These are phyloP conservation scores for Protobothrops flavoviridis DNA, from an alignment of 2,113 vertebrate genomes.

Conservation along the genomic window DNA sequence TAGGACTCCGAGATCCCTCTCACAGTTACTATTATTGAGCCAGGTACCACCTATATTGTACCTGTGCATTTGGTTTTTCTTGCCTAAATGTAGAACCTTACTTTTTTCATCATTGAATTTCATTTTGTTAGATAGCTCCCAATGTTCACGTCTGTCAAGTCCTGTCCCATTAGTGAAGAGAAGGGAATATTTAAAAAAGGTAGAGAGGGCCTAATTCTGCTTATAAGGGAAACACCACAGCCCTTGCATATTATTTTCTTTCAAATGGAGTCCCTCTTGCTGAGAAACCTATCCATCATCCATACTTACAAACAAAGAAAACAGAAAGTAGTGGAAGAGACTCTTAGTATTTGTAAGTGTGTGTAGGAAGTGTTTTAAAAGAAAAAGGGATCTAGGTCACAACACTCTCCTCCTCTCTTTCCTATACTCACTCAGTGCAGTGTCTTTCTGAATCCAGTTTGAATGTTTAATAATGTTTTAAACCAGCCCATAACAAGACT, in stretches of 20 bases:
- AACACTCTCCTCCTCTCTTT: neutral
- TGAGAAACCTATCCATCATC: neutral
- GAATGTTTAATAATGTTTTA: neutral
- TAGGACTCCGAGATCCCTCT: too few relatives aligned
- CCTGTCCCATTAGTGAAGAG: neutral
- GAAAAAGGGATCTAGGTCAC: neutral
- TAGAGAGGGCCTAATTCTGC: neutral
- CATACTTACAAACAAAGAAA: neutral
- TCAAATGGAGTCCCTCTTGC: neutral
- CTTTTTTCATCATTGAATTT: too few relatives aligned
- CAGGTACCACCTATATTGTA: too few relatives aligned
- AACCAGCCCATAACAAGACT: neutral
- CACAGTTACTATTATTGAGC: too few relatives aligned
- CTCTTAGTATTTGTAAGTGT: neutral
- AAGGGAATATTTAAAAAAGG: neutral
- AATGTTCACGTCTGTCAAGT: too few relatives aligned
- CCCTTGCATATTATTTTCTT: neutral
- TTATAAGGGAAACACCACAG: neutral
- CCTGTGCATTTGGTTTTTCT: too few relatives aligned
- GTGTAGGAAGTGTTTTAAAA: neutral
- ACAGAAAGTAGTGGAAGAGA: neutral
- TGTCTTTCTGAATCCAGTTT: neutral
- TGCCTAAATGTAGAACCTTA: too few relatives aligned
- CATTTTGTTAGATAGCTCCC: too few relatives aligned
- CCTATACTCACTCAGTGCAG: neutral